Evolutionary conservation across 2,797 vertebrate species (phyloP).

Genomic region (Anisognathus igniventris): DNA sequence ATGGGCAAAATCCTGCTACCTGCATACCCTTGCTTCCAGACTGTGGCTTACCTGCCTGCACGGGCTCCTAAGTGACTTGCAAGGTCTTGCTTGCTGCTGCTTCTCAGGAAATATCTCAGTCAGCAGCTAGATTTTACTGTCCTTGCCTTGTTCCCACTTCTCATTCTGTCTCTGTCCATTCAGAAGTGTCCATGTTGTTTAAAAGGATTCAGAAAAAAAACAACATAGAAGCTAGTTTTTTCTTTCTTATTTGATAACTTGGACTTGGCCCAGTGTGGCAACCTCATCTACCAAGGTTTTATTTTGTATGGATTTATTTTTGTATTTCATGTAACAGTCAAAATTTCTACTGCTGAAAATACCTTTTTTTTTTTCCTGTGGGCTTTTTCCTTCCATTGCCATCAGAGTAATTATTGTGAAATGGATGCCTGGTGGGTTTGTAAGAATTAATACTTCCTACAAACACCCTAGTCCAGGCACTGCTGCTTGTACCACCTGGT

Average conservation of each 20-base stretch:
- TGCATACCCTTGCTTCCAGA: background rate
- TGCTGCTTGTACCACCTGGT: background rate
- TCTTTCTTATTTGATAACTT: conserved; percentile 37
- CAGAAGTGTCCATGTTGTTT: conserved; percentile 15
- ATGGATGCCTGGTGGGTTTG: background rate
- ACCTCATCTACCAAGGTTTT: conserved; percentile 33
- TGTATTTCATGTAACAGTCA: conserved; percentile 52
- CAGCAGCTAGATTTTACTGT: conserved; percentile 42
- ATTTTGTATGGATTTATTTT: conserved; percentile 72
- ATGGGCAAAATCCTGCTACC: background rate
- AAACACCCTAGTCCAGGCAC: background rate
- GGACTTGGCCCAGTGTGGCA: conserved; percentile 9
- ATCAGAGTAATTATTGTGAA: conserved; percentile 28
- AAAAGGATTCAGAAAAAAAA: background rate
- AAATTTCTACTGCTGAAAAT: conserved; percentile 41
- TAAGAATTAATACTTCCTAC: background rate
- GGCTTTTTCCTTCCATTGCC: background rate
- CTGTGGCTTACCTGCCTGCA: background rate
- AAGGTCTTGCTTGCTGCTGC: background rate
- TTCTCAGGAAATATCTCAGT: conserved; percentile 35
- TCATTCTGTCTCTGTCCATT: conserved; percentile 9
- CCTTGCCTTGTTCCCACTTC: conserved; percentile 22
- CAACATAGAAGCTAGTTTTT: background rate
- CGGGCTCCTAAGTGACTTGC: background rate
- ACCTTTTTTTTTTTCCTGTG: background rate